phyloP scores from a whole-genome alignment of 1,140 invertebrate genomes.

The Aleiodes sp. region DNA sequence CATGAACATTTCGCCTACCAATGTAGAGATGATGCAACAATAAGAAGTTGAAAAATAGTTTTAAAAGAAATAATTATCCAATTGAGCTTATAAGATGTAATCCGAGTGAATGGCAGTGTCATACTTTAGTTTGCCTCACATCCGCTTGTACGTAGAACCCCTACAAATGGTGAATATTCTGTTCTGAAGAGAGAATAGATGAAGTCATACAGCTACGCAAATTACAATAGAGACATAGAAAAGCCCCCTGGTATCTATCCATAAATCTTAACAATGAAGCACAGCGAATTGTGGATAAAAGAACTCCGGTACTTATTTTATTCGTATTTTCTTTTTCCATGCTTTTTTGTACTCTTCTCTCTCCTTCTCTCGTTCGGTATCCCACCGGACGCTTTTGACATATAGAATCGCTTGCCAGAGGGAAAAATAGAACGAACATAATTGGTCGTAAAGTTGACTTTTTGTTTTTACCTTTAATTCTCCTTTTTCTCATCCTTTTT shows the following conservation, averaged over 20 bases:
- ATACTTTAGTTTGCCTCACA: slow-evolving; percentile 35
- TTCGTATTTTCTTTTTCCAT: slow-evolving; percentile 10
- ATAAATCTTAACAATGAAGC: slow-evolving; percentile 1
- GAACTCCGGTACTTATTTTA: background rate
- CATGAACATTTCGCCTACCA: background rate
- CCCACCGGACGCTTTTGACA: background rate
- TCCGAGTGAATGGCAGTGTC: slow-evolving; percentile 21
- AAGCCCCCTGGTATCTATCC: background rate
- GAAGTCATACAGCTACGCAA: background rate
- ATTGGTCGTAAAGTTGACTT: background rate
- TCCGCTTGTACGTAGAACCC: slow-evolving; percentile 32
- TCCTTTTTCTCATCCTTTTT: background rate
- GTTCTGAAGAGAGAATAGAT: background rate
- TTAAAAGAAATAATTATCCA: slow-evolving; percentile 57
- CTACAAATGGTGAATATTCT: background rate
- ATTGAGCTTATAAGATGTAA: slow-evolving; percentile 59
- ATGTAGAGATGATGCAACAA: background rate
- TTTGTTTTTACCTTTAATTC: background rate
- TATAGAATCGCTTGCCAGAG: slow-evolving; percentile 1
- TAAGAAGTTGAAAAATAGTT: slow-evolving; percentile 16
- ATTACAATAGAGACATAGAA: background rate
- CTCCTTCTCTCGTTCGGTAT: background rate
- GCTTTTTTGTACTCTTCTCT: background rate
- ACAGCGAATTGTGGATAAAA: slow-evolving; percentile 1
- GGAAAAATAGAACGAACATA: slow-evolving; percentile 3